Percentiles rank a stretch among this genome's conserved stretches.
phyloP scores from a whole-genome alignment of 2,113 vertebrate genomes.

The Neolamprologus kungweensis region DNA sequence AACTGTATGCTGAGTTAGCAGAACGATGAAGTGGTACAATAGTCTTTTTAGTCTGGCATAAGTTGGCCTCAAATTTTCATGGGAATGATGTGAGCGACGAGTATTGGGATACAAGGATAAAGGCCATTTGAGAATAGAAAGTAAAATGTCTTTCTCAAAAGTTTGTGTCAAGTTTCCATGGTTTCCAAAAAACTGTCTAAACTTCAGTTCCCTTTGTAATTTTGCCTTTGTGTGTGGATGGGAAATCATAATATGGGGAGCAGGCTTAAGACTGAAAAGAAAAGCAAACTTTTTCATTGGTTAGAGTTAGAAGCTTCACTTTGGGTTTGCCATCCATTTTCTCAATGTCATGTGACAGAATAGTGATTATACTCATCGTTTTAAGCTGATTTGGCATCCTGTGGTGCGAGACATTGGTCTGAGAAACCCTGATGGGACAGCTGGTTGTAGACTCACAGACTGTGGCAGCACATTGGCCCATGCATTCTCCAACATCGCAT shows the following conservation, averaged over 20 bases:
- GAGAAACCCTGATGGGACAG: constrained; percentile 52
- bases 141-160: constrained; percentile 5
- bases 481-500: constrained; percentile 8
- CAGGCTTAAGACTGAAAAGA: neutral
- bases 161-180: neutral
- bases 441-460: constrained; percentile 27
- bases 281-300: neutral
- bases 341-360: constrained; percentile 13
- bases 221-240: neutral
- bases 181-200: neutral
- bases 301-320: neutral
- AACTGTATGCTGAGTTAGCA: constrained; percentile 35
- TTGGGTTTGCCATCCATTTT: neutral
- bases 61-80: constrained; percentile 1
- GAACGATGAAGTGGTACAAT: constrained; percentile 10
- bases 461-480: neutral
- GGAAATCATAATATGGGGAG: neutral
- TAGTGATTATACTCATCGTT: constrained; percentile 33
- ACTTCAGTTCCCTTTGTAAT: neutral
- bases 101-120: neutral
- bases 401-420: constrained; percentile 53
- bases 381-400: constrained; percentile 62
- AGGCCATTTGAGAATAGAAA: neutral
- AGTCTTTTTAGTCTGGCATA: neutral
- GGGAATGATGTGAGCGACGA: neutral